Evolutionary conservation across 2,113 vertebrate genomes (phyloP), one percentile per base, ranked within the genome.

Genomic region (Oplegnathus fasciatus): DNA sequence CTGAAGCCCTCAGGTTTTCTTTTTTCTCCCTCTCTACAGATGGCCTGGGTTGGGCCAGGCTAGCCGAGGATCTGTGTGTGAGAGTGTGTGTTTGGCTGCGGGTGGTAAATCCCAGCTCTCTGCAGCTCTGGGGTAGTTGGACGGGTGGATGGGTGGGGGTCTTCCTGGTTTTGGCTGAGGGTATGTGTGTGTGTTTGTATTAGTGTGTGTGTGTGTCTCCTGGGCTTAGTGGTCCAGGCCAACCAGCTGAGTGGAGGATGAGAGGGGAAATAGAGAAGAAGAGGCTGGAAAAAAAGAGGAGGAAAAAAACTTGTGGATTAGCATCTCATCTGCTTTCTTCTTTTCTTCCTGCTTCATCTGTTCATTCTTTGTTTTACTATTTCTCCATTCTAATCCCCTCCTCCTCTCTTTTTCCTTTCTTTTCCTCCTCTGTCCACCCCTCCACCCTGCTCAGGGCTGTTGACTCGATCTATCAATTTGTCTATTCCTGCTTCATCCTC

Each of bases 301-400:
- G 26, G 8, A 17, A 37, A 28, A 78, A 87, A 82, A 88, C 44
- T 82, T 83, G 60, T 84, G 76, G 88, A 61, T 91, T 94, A 93
- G 89, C 95, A 94, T 94, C 93, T 94, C 94, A 87, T 89, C 57
- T 69, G 32, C 58, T 87, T 86, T 73, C 62, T 80, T 82, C 71
- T 86, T 48, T 54, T 77, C 24, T 67, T 50, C 58, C 64, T 44
- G 18, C 26, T 37, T 82, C 37, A 65, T 84, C 26, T 72, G 72
- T 73, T 37, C 57, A 67, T 28, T 85, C 73, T 82, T 88, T 85
- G 44, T 82, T 20, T 80, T 5, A 5, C 22, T 75, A 52, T 78
- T 78, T 30, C 30, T 65, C 28, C 2, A 40, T 50, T 48, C 30
- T 37, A 14, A 34, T 24, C 40, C 17, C 42, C 42, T 28, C 50